Base-by-base conservation (phyloP, 2,113 vertebrate genomes). In the Phyllostomus hastatus region DNA sequence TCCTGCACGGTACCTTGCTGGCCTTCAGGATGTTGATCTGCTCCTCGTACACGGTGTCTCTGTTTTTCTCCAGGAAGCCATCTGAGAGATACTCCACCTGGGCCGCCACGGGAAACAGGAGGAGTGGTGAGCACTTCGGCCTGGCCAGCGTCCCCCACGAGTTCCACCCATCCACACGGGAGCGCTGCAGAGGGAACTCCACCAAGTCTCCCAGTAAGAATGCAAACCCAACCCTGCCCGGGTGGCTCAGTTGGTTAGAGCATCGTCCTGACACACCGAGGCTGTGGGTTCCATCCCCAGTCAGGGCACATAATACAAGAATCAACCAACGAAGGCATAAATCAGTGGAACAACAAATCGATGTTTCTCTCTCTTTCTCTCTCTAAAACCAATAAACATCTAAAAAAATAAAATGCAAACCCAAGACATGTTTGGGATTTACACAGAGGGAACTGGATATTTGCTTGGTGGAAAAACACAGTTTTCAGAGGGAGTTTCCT, bases 11-110 rank as follows among this genome's bases (percentile, higher is more conserved):
- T 97, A 99, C 99, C 99, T 99, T 98, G 95, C 99, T 99, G 98
- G 99, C 99, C 96, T 99, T 99, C 95, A 99, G 98, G 96, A 99
- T 99, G 98, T 99, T 99, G 98, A 99, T 99, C 98, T 99, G 99
- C 94, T 99, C 99, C 97, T 99, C 99, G 26, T 99, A 99, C 2
- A 99, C 99, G 0, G 99, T 99, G 97, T 99, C 99, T 97, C 99
- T 97, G 98, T 99, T 99, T 98, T 99, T 99, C 97, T 99, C 99
- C 97, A 99, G 98, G 85, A 99, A 99, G 1, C 99, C 99, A 1
- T 99, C 99, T 75, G 99, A 99, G 95, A 99, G 99, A 96, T 99
- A 99, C 70, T 99, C 99, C 88, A 99, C 99, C 99, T 99, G 98
- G 64, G 22, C 54, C 59, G 43, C 0, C 10, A 28, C 14, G 24